Evolutionary conservation across 2,113 vertebrate genomes (phyloP), one percentile per base, ranked within the genome.

Genomic region (Cavia aperea): DNA sequence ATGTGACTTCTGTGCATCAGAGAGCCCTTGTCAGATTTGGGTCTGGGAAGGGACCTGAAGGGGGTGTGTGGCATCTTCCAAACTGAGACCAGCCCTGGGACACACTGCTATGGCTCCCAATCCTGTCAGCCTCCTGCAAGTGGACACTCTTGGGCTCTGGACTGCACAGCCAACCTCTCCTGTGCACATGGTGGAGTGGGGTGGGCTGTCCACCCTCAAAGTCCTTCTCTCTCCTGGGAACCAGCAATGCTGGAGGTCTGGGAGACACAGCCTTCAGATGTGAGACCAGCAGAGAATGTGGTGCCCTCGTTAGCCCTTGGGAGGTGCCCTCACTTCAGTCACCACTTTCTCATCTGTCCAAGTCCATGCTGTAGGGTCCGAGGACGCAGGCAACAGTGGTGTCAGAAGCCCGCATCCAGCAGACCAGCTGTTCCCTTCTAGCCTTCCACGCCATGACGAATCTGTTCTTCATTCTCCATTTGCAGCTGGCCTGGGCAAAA

Each of bases 91-190:
- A 39, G 65, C 8, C 11, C 62, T 3, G 21, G 5, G 66, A 56
- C 54, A 4, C 2, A 14, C 43, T 60, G 58, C 88, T 26, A 8
- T 26, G 70, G 36, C 7, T 7, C 54, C 19, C 82, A 5, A 5
- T 2, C 4, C 36, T 4, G 5, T 29, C 2, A 23, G 31, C 51
- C 49, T 54, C 62, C 46, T 24, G 4, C 4, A 0, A 4, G 7
- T 43, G 23, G 56, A 39, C 4, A 13, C 46, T 33, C 0, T 24
- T 2, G 2, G 66, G 51, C 29, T 90, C 33, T 79, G 65, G 19
- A 36, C 0, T 36, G 46, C 56, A 63, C 43, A 75, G 16, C 13
- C 1, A 2, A 24, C 12, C n/a, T n/a, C 18, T 68, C 51, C 13
- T 15, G 31, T 68, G 65, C 65, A 60, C 19, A 36, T 65, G 65